Evolutionary conservation across 2,888 invertebrate species (phyloP), one percentile per base, ranked within the genome.

Genomic region (Asteroscopus sphinx): DNA sequence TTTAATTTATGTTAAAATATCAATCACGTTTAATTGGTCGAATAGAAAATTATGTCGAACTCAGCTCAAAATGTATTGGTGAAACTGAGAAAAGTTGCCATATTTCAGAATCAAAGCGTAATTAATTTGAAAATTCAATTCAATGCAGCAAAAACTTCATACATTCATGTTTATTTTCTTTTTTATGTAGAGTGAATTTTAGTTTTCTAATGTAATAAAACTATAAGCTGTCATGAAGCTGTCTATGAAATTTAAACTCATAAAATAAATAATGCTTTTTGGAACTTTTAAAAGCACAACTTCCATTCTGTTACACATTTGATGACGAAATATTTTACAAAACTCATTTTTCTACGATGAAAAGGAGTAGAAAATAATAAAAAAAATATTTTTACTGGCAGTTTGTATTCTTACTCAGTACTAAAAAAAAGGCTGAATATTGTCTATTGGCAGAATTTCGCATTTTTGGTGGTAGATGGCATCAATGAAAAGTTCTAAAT

Each of bases 401-500:
- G 45, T 55, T 44, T 35, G 37, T 1, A 45, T 16, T 53, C n/a
- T 32, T 53, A 25, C 52, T 21, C 28, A 33, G 32, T 42, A 28
- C 39, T 17, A 52, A 55, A 56, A 59, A 58, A 59, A 65, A 68
- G 2, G 7, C 9, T 13, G 52, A 3, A 28, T 33, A 9, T 67
- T 69, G 73, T 82, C 80, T 83, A 76, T 80, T 58, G 28, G 17
- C 41, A 47, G 9, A 44, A 54, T 58, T 68, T 69, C 49, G 65
- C 79, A 89, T 91, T 82, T 85, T 90, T 92, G 61, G 63, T 73
- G 69, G 79, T 80, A 93, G 92, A 87, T 88, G 90, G 91, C 88
- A 86, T 81, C 85, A 82, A 21, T 81, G 79, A 85, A 84, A 84
- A 87, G 86, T 93, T 88, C 88, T 33, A 68, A 80, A 78, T 82